Evolutionary conservation across 92 coral and sea anemone genomes (phyloP).

Genomic region (Epizoanthus ramosus): DNA sequence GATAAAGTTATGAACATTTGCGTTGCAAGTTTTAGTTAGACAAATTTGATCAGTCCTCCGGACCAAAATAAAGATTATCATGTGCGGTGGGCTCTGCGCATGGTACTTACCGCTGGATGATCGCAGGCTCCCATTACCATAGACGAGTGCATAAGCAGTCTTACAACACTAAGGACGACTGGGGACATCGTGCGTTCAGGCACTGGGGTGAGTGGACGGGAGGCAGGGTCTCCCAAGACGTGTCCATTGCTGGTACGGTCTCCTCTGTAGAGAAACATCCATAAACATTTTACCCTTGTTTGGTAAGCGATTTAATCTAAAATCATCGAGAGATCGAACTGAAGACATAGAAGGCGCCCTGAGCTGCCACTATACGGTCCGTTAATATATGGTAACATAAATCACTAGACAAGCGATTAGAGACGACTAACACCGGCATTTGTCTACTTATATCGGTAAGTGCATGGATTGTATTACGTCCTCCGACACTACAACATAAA

Average conservation of each 20-base stretch:
- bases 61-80: no score
- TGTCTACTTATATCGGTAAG: no score
- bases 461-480: no score
- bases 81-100: no score
- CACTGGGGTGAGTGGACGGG: conserved; percentile 50
- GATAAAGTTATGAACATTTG: no score
- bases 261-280: conserved; percentile 38
- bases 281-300: not conserved
- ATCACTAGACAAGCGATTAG: no score
- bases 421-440: no score
- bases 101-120: conserved; percentile 51
- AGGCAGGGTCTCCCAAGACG: conserved; percentile 63
- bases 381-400: no score
- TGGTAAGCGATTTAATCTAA: not conserved
- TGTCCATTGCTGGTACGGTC: conserved; percentile 86
- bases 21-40: no score
- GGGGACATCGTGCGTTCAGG: conserved; percentile 74
- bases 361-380: no score
- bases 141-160: conserved; percentile 70
- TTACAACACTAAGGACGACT: conserved; percentile 59
- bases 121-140: conserved; percentile 71
- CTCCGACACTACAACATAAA: no score
- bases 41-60: no score
- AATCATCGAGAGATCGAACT: not conserved
- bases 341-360: not conserved